Conservation (phyloP, 2,797 vertebrate species). For the Microtus obscurus region DNA sequence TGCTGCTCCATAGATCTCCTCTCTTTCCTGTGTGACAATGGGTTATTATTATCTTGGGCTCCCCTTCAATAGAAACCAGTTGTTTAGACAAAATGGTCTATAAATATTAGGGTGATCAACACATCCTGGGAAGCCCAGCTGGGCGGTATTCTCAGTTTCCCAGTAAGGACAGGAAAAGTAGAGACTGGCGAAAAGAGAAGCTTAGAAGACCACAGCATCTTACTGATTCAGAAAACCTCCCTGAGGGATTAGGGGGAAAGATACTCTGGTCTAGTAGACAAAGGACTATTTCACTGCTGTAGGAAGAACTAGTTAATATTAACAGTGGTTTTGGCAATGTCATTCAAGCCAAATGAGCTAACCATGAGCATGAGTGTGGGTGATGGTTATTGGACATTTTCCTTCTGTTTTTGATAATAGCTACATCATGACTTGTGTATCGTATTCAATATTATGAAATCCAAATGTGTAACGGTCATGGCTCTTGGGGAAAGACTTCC, state of each 20-base stretch:
- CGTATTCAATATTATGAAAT: background rate
- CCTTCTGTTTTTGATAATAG: background rate
- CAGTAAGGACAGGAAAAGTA: background rate
- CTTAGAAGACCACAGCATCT: background rate
- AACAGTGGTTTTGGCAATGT: background rate
- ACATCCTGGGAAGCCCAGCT: background rate
- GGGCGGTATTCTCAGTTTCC: background rate
- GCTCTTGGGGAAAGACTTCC: background rate
- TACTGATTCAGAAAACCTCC: background rate
- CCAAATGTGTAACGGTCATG: background rate
- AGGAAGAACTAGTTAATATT: background rate
- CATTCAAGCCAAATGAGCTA: background rate
- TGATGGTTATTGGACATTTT: background rate
- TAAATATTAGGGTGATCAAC: background rate
- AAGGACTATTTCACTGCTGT: background rate
- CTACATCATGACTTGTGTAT: background rate
- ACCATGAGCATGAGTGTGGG: background rate
- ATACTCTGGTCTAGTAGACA: background rate
- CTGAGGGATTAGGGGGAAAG: background rate
- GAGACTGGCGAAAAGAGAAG: background rate
- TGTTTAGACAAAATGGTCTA: background rate
- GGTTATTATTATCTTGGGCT: background rate
- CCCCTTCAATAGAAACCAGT: background rate
- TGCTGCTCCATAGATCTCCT: background rate
- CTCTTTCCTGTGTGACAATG: rapidly evolving